Evolutionary conservation across 2,888 invertebrate species (phyloP).

Genomic region (Lasioglossum leucozonium): DNA sequence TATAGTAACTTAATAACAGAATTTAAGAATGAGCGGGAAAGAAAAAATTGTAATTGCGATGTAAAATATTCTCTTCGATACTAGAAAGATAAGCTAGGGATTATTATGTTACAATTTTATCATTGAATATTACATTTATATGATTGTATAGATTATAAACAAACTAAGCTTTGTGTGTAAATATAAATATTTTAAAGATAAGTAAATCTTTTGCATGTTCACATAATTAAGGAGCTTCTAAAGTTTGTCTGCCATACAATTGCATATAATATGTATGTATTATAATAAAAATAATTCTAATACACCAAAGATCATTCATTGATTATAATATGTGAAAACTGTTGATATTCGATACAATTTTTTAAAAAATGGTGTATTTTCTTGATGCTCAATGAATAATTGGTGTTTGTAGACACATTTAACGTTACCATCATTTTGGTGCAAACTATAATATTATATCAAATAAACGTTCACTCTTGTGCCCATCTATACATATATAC

Average conservation of each 20-base stretch:
- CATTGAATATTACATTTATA: constrained; percentile 82
- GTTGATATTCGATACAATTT: constrained; percentile 54
- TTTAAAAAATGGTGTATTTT: constrained; percentile 57
- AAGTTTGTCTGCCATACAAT: constrained; percentile 73
- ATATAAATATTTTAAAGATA: constrained; percentile 79
- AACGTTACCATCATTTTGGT: constrained; percentile 50
- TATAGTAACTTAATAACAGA: constrained; percentile 73
- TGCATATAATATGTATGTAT: constrained; percentile 66
- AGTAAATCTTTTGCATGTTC: constrained; percentile 79
- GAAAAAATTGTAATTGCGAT: constrained; percentile 81
- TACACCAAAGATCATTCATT: constrained; percentile 69
- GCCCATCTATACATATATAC: constrained; percentile 66
- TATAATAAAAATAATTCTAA: constrained; percentile 65
- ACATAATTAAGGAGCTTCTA: constrained; percentile 80
- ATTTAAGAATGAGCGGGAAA: constrained; percentile 44
- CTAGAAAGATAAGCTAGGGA: constrained; percentile 81
- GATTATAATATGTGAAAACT: constrained; percentile 57
- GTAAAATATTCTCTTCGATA: constrained; percentile 83
- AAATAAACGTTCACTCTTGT: constrained; percentile 64
- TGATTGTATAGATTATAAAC: constrained; percentile 83
- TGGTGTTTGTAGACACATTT: constrained; percentile 64
- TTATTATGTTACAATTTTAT: constrained; percentile 83
- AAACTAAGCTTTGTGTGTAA: constrained; percentile 81
- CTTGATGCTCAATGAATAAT: constrained; percentile 68
- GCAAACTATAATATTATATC: constrained; percentile 60